These are phyloP conservation scores for Lepidotrigona ventralis DNA, from an alignment of 1,140 invertebrate genomes.

Conservation along the genomic window DNA sequence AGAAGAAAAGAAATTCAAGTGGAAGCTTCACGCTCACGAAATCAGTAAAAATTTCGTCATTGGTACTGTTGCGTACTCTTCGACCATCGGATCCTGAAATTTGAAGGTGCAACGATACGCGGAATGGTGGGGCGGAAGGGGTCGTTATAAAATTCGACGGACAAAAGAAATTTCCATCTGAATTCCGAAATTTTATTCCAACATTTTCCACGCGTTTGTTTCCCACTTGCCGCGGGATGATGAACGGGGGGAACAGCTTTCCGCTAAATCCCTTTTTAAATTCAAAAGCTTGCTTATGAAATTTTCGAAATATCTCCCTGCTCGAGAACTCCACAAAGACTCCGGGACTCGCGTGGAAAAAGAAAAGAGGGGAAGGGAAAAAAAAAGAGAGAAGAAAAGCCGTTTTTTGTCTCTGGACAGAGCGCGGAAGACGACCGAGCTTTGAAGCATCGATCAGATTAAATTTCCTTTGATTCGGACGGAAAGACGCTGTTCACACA, in stretches of 20 bases:
- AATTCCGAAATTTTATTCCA: too few species aligned
- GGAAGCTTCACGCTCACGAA: too few species aligned
- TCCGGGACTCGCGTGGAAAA: background rate
- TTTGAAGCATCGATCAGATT: background rate
- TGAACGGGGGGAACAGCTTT: background rate
- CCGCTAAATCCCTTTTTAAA: background rate
- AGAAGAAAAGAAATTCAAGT: too few species aligned
- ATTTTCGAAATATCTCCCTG: background rate
- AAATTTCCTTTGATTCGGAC: background rate
- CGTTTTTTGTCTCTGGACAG: background rate
- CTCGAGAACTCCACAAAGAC: background rate
- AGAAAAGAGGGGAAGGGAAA: background rate
- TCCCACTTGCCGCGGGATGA: background rate
- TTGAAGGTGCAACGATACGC: too few species aligned
- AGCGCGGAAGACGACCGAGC: background rate
- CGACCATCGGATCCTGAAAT: too few species aligned
- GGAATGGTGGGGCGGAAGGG: too few species aligned
- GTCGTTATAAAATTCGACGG: too few species aligned
- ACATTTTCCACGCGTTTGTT: too few species aligned
- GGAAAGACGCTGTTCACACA: background rate
- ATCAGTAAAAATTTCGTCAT: too few species aligned
- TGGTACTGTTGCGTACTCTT: too few species aligned
- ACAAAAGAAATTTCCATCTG: too few species aligned
- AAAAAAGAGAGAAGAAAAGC: too few species aligned
- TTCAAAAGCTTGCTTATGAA: background rate